Evolutionary conservation across 2,888 invertebrate genomes (phyloP).

Genomic region (Brenthis hecate): DNA sequence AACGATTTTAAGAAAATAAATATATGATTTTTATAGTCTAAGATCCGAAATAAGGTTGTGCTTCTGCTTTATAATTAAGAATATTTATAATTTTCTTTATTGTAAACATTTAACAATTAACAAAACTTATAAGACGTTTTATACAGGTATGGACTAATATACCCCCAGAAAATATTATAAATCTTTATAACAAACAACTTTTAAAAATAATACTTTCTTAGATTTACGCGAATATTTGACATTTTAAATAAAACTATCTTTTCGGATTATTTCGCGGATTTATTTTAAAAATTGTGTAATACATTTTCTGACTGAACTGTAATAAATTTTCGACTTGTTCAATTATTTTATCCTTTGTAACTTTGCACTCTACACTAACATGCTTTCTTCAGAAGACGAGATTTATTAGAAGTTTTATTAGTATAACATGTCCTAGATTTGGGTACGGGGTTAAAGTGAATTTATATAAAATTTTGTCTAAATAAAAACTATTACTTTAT

Average conservation of each 20-base stretch:
- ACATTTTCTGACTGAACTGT: slow-evolving; percentile 1
- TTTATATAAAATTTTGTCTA: background rate
- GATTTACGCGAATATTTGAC: no score
- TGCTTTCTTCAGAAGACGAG: slow-evolving; percentile 1
- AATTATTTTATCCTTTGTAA: slow-evolving; percentile 16
- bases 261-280: no score
- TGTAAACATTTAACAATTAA: no score
- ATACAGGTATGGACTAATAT: background rate
- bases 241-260: no score
- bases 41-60: no score
- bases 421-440: slow-evolving; percentile 1
- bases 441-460: background rate
- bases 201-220: background rate
- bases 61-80: no score
- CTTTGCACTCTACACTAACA: slow-evolving; percentile 7
- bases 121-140: background rate
- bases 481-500: no score
- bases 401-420: slow-evolving; percentile 5
- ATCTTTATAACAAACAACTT: background rate
- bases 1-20: no score
- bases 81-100: no score
- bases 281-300: background rate
- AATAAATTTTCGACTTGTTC: slow-evolving; percentile 4
- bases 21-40: no score
- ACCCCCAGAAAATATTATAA: background rate